Evolutionary conservation across 2,888 invertebrate species (phyloP), one percentile per base, ranked within the genome.

Genomic region (Labia minor): DNA sequence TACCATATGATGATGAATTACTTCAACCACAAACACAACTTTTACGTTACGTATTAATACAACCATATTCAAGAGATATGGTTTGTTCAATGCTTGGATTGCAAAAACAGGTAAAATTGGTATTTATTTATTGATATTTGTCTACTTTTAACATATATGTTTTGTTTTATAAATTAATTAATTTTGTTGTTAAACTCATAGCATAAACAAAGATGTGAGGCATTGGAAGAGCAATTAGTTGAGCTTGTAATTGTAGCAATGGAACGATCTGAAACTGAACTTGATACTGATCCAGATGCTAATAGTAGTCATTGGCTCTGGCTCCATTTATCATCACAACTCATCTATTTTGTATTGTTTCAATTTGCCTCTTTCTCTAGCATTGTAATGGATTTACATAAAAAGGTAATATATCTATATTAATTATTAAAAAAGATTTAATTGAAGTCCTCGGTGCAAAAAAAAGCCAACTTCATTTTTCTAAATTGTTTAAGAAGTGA

Each of bases 21-120:
- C 78, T 92, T 16, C 90, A 92, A 75, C 93, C 95, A 8, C 96
- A 97, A 80, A 92, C 91, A 6, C 85, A 87, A 37, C 79, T 97
- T 37, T 78, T 97, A 21, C 82, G 91, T 71, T 95, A 96, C 77
- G 94, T 97, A 21, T 77, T 97, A 14, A 92, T 94, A 74, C 96
- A 97, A 76, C 94, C 95, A 0, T 97, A 96, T 77, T 95, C 95
- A 1, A 83, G 95, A 71, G 97, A 97, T 75, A 94, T 96, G 92
- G 92, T 96, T 72, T 95, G 93, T 73, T 90, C 90, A 1, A 95
- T 97, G 90, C 81, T 97, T 18, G 93, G 94, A 61, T 80, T 97
- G 19, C 95, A 93, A 75, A 95, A 95, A 76, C 94, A 95, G 80
- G 88, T 49, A 4, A 33, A 33, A 8, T 19, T 62, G 18, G 10